These are phyloP conservation scores for Drosophila miranda DNA, from an alignment of 1,140 invertebrate species.

Conservation along the genomic window DNA sequence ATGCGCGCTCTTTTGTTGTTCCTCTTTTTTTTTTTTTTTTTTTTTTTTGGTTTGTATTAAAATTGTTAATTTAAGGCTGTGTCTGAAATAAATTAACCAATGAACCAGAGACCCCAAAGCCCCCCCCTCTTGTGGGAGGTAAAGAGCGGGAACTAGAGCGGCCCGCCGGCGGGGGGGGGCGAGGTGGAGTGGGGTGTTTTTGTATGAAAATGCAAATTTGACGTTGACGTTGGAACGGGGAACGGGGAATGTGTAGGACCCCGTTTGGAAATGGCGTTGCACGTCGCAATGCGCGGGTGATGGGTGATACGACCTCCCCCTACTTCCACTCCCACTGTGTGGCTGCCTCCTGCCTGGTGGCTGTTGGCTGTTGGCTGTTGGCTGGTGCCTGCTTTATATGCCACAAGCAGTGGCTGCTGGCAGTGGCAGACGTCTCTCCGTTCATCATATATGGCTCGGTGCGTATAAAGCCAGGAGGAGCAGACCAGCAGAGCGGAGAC, in stretches of 20 bases:
- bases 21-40: constrained; percentile 41
- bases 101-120: constrained; percentile 49
- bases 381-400: constrained; percentile 65
- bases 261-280: constrained; percentile 39
- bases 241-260: background rate
- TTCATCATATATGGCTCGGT: constrained; percentile 75
- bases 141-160: too few species aligned
- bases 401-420: constrained; percentile 46
- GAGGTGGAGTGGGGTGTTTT: too few species aligned
- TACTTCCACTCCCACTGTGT: background rate
- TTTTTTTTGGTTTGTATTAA: constrained; percentile 59
- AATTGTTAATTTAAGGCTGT: constrained; percentile 77
- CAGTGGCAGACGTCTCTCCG: constrained; percentile 60
- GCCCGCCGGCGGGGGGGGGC: too few species aligned
- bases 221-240: too few species aligned
- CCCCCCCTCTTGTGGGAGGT: too few species aligned
- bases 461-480: constrained; percentile 72
- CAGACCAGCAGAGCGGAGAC: constrained; percentile 16
- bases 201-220: constrained; percentile 5
- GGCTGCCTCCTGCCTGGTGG: constrained; percentile 3
- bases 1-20: constrained; percentile 63
- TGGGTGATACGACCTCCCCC: constrained; percentile 3
- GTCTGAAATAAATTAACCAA: constrained; percentile 74
- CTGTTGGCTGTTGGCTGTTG: constrained; percentile 29
- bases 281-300: constrained; percentile 36